Evolutionary conservation across 2,113 vertebrate species (phyloP).

Genomic region (Phalacrocorax carbo): DNA sequence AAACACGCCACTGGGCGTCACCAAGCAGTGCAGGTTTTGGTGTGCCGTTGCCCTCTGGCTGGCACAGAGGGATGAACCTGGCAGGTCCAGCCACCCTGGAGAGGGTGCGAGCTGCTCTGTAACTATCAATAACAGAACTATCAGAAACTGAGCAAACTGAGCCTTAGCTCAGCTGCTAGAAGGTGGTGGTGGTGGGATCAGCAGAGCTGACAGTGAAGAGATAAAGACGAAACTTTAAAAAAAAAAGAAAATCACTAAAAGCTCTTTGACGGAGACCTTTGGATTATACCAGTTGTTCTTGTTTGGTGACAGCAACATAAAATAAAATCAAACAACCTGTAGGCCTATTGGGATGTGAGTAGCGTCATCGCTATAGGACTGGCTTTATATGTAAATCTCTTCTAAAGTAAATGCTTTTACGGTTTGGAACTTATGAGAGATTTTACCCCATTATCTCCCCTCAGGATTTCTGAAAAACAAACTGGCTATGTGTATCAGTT

Average conservation of each 20-base stretch:
- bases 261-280: neutral
- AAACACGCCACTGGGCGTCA: accelerated
- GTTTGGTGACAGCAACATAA: neutral
- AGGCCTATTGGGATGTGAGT: neutral
- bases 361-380: neutral
- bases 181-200: neutral
- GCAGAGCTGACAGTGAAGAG: neutral
- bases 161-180: neutral
- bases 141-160: neutral
- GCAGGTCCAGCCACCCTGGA: neutral
- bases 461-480: neutral
- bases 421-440: neutral
- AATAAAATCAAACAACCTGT: neutral
- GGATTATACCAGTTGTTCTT: neutral
- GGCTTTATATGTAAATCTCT: neutral
- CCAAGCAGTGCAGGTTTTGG: accelerated
- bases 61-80: neutral
- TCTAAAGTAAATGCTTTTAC: neutral
- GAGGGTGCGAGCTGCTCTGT: neutral
- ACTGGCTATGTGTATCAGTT: neutral
- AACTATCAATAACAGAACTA: accelerated
- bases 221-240: neutral
- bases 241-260: neutral
- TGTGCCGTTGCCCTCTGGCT: neutral
- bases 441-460: neutral